Evolutionary conservation across 1,140 invertebrate species (phyloP), one percentile per base, ranked within the genome.

Genomic region (Sycobia sp.): DNA sequence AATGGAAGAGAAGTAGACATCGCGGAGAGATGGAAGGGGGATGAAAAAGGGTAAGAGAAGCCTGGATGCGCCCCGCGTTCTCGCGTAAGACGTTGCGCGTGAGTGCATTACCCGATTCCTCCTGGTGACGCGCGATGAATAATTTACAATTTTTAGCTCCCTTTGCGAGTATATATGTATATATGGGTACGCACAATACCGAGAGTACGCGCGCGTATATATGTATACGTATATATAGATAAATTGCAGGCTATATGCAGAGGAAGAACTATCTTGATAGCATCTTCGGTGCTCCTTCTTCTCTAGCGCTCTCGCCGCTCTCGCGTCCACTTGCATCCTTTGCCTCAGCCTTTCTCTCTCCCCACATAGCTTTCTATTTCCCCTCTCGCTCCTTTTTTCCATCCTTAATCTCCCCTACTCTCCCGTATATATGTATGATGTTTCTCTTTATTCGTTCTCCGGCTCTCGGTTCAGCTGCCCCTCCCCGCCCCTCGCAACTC

Each of bases 91-190:
- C 34, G 27, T 62, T 49, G 57, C 64, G 66, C 57, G 66, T 61
- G 64, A 72, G 67, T 66, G 64, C 70, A 64, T 69, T 69, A 69
- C 54, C 46, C 68, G 72, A 71, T 73, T 71, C 68, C 72, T 71
- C n/a, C 71, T 66, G 66, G 38, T 62, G 46, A 64, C 69, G 69
- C 67, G 69, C 51, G 68, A 69, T 71, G 69, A 74, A 73, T 71
- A 73, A 73, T 73, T 75, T 72, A 69, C 69, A 63, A 71, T 70
- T 70, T 68, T 51, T 39, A 67, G 47, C 63, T 53, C 43, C 32
- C 39, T n/a, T n/a, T n/a, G n/a, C n/a, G n/a, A n/a, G n/a, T n/a
- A n/a, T n/a, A n/a, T n/a, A n/a, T n/a, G n/a, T n/a, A 64, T 59
- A 65, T 67, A 62, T 44, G 66, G 60, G 47, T 63, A 66, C 39